These are phyloP conservation scores for Podiceps cristatus DNA, from an alignment of 2,113 vertebrate genomes.

Conservation along the genomic window DNA sequence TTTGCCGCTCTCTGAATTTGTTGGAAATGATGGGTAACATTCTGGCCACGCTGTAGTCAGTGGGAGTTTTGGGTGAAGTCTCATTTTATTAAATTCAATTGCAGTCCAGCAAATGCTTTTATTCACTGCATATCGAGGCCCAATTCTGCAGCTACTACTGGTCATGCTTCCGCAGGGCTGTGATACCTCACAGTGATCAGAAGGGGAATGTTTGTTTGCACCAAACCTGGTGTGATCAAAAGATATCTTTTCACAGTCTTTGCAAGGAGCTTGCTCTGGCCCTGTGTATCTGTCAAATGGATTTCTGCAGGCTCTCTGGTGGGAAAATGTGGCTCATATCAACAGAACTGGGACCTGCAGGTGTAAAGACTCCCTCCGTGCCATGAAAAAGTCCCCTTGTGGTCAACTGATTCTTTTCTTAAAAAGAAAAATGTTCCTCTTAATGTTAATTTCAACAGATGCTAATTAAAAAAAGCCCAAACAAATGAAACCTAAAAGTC, in stretches of 20 bases:
- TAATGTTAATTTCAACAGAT: neutral
- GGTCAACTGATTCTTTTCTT: neutral
- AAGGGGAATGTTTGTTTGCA: neutral
- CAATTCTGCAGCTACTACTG: neutral
- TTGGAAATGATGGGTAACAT: neutral
- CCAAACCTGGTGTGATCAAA: neutral
- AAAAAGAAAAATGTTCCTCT: neutral
- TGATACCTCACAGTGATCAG: neutral
- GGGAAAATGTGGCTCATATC: neutral
- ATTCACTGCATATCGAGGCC: neutral
- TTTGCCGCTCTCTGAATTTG: neutral
- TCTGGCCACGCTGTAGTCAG: neutral
- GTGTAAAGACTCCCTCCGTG: neutral
- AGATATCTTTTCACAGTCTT: neutral
- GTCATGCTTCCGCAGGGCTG: neutral
- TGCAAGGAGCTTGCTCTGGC: neutral
- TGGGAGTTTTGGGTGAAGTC: neutral
- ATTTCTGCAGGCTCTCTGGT: neutral
- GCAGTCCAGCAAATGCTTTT: neutral
- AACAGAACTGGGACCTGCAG: neutral
- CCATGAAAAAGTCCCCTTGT: neutral
- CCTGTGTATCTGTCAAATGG: accelerated
- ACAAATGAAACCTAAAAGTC: neutral
- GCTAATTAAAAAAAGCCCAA: neutral
- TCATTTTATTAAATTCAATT: neutral